Percentiles rank a stretch among this genome's conserved stretches.
Conservation (phyloP, 2,797 vertebrate species). For the Silurus lanzhouensis region DNA sequence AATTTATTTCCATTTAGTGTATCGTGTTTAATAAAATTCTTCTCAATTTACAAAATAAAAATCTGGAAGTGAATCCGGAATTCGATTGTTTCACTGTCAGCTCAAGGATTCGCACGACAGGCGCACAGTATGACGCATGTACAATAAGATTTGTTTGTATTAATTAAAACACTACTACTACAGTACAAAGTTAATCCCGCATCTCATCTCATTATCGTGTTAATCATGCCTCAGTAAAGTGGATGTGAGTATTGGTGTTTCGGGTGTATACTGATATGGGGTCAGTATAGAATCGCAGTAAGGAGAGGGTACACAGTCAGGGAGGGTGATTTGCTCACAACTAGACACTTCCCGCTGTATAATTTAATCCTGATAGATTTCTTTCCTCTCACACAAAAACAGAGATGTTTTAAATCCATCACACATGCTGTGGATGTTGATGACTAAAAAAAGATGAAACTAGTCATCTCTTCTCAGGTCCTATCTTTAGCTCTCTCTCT, state of each 20-base stretch:
- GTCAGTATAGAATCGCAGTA: neutral
- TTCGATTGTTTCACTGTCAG: neutral
- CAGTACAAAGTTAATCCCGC: neutral
- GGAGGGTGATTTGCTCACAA: neutral
- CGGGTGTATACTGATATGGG: neutral
- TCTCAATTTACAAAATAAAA: neutral
- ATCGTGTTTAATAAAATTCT: neutral
- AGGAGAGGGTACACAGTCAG: neutral
- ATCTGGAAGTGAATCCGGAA: neutral
- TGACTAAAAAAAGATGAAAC: constrained; percentile 27
- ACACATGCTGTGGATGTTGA: constrained; percentile 32
- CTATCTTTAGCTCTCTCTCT: neutral
- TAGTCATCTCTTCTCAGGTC: constrained; percentile 11
- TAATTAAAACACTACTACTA: neutral
- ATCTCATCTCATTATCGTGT: constrained; percentile 18
- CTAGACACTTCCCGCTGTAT: constrained; percentile 22
- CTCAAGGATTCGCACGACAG: neutral
- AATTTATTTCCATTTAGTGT: neutral
- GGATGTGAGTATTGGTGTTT: neutral
- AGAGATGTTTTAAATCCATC: constrained; percentile 28
- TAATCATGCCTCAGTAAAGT: constrained; percentile 1
- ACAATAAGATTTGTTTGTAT: neutral
- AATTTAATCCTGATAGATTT: constrained; percentile 36
- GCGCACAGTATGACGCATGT: neutral
- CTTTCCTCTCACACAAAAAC: constrained; percentile 13